phyloP scores from a whole-genome alignment of 2,113 vertebrate genomes.

The Ornithorhynchus anatinus region DNA sequence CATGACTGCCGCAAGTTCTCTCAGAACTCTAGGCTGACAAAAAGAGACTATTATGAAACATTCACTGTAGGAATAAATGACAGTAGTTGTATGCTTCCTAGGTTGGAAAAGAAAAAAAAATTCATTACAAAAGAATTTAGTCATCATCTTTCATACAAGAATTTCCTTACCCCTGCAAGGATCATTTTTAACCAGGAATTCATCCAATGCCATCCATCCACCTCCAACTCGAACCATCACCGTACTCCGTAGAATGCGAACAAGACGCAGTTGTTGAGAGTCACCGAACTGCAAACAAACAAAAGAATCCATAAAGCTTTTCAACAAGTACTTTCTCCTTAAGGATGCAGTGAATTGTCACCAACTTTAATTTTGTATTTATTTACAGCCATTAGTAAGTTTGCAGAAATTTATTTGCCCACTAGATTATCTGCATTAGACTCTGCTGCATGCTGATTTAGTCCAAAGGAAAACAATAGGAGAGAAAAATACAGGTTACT shows the following conservation, averaged over 20 bases:
- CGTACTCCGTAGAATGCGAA: constrained; percentile 94
- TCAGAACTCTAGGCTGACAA: constrained; percentile 34
- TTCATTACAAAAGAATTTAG: background rate
- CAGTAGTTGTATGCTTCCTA: constrained; percentile 7
- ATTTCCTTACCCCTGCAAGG: constrained; percentile 90
- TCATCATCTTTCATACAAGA: background rate
- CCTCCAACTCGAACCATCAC: constrained; percentile 99
- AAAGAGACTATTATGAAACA: constrained; percentile 16
- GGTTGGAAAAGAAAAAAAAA: constrained; percentile 14
- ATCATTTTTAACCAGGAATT: constrained; percentile 98
- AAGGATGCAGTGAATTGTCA: constrained; percentile 25
- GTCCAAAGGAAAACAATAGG: constrained; percentile 57
- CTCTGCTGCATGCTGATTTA: constrained; percentile 60
- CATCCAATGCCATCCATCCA: constrained; percentile 98
- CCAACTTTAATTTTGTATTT: constrained; percentile 36
- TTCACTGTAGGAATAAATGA: constrained; percentile 38
- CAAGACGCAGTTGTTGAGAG: constrained; percentile 94
- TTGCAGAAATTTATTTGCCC: constrained; percentile 46
- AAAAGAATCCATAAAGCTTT: constrained; percentile 42
- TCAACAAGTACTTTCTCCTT: background rate
- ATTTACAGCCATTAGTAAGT: constrained; percentile 69
- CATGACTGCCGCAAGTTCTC: background rate
- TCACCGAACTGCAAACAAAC: constrained; percentile 88
- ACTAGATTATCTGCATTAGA: constrained; percentile 58
- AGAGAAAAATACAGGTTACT: constrained; percentile 47